Evolutionary conservation across 2,797 vertebrate species (phyloP), one percentile per base, ranked within the genome.

Genomic region (Australoheros facetus): DNA sequence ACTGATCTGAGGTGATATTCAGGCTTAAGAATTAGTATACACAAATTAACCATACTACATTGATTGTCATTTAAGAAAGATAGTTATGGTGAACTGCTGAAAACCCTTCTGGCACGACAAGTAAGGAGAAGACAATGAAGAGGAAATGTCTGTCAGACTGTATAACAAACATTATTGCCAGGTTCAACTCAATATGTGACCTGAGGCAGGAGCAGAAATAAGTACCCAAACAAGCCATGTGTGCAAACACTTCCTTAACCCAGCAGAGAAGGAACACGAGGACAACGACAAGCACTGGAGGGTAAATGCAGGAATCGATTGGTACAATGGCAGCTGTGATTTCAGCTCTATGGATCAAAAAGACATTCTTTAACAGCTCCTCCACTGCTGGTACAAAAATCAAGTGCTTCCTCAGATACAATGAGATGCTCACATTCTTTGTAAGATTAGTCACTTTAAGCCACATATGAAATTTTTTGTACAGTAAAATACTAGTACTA

Each of bases 191-290:
- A 77, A 91, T 91, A 87, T 56, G 57, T 84, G 90, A 90, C 90
- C 89, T 71, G 79, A 90, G 86, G 87, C 83, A 13, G 60, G 56
- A 78, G 81, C 84, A 89, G 83, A 90, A 91, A 92, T 90, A 90
- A 85, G 75, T 64, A 83, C 80, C 73, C 77, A 78, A 88, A 89
- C 84, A 86, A 87, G 75, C 83, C 45, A 64, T 39, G 70, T 84
- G 87, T 77, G 80, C 54, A 82, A 89, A 80, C 70, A 80, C 82
- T 84, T 89, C 83, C 81, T 79, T 17, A 13, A 78, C 79, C 71
- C 73, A 45, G 73, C 7, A 53, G 64, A 89, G 59, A 56, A 66
- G 76, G 57, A 79, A 69, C 42, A 56, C 26, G 76, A 69, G 74
- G 70, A 80, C 51, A 74, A 82, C 12, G 32, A 82, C 70, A 70